Conservation (phyloP, 1,140 invertebrate species). For the Eubasilissa regina region DNA sequence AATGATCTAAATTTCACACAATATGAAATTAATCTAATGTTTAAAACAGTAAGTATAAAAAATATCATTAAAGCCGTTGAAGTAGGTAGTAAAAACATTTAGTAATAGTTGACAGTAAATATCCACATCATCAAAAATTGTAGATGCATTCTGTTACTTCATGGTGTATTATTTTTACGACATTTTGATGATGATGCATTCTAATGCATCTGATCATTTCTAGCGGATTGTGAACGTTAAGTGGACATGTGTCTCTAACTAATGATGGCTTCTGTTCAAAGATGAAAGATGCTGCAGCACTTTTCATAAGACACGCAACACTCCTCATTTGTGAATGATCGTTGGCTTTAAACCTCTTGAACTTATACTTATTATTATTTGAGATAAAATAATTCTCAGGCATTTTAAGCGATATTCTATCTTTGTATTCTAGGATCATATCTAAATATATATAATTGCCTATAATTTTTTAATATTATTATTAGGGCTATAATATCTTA, state of each 20-base stretch:
- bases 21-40: too few relatives aligned
- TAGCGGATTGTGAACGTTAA: background rate
- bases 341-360: conserved; percentile 25
- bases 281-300: background rate
- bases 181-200: conserved; percentile 33
- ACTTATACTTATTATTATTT: conserved; percentile 11
- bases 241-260: conserved; percentile 11
- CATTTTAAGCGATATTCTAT: background rate
- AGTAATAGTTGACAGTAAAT: too few relatives aligned
- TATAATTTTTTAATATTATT: too few relatives aligned
- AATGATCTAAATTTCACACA: too few relatives aligned
- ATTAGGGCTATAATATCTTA: too few relatives aligned
- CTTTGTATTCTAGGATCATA: background rate
- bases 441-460: too few relatives aligned
- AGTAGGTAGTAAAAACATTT: too few relatives aligned
- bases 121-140: background rate
- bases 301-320: background rate
- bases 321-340: conserved; percentile 4
- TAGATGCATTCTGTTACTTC: background rate
- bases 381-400: background rate
- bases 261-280: conserved; percentile 24
- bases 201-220: conserved; percentile 14
- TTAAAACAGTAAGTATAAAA: too few relatives aligned
- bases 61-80: too few relatives aligned
- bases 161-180: background rate